Evolutionary conservation across 2,113 vertebrate species (phyloP).

Genomic region (Albula goreensis): DNA sequence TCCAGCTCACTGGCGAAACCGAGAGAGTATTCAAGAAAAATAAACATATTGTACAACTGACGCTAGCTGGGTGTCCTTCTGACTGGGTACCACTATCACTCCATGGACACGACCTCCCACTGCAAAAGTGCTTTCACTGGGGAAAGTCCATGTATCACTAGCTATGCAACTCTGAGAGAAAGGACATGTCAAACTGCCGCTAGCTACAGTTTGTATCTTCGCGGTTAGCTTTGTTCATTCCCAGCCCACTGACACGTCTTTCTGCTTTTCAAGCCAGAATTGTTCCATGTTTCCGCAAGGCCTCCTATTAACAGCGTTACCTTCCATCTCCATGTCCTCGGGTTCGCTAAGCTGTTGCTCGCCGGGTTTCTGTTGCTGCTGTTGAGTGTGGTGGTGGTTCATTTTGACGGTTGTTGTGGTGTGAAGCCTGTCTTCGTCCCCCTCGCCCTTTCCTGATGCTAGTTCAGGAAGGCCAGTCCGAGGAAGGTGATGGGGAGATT

Average conservation of each 20-base stretch:
- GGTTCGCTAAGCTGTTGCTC: conserved; percentile 98
- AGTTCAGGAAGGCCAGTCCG: conserved; percentile 69
- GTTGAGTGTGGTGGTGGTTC: conserved; percentile 84
- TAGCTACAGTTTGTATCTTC: background rate
- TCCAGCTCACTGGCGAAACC: background rate
- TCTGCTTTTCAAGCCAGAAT: background rate
- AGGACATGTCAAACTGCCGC: background rate
- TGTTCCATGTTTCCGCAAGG: background rate
- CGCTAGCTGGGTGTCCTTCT: background rate
- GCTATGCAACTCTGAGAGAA: background rate
- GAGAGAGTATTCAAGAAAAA: background rate
- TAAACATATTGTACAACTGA: background rate
- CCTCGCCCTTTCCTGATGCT: conserved; percentile 71
- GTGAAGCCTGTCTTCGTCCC: conserved; percentile 65
- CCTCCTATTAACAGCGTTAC: conserved; percentile 61
- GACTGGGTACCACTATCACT: background rate
- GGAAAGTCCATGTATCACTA: background rate
- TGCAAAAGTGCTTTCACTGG: background rate
- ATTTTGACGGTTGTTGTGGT: conserved; percentile 72
- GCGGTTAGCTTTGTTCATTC: background rate
- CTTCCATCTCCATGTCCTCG: conserved; percentile 99
- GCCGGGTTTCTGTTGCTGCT: conserved; percentile 90
- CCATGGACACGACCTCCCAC: background rate
- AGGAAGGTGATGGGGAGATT: conserved; percentile 67
- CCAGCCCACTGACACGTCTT: background rate